Percentiles rank a stretch among this genome's conserved stretches.
phyloP scores from a whole-genome alignment of 2,113 vertebrate genomes.

The Boulengeromyrus knoepffleri region DNA sequence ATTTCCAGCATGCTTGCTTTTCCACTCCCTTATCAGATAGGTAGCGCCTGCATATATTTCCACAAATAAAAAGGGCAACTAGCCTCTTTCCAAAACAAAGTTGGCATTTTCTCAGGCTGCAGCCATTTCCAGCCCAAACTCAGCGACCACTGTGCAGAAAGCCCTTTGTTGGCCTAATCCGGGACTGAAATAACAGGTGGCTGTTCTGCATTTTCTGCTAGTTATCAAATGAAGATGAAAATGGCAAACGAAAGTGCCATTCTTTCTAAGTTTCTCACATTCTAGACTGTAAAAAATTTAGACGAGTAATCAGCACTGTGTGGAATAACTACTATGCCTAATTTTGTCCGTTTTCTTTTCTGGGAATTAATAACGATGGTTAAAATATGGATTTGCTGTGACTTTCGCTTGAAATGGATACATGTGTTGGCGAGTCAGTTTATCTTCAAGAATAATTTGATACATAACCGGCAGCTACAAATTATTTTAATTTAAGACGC shows the following conservation, averaged over 20 bases:
- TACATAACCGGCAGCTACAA: neutral
- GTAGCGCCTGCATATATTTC: constrained; percentile 8
- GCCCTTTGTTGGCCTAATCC: neutral
- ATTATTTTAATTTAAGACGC: neutral
- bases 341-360: neutral
- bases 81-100: constrained; percentile 37
- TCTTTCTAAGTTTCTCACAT: neutral
- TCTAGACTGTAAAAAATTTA: neutral
- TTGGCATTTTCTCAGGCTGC: constrained; percentile 22
- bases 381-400: neutral
- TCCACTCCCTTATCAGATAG: neutral
- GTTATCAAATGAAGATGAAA: constrained; percentile 18
- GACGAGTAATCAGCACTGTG: neutral
- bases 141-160: neutral
- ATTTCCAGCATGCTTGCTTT: neutral
- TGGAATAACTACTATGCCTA: neutral
- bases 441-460: neutral
- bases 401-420: neutral
- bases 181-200: neutral
- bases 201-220: neutral
- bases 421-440: neutral
- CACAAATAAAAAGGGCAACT: constrained; percentile 18
- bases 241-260: neutral
- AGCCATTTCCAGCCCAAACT: constrained; percentile 7
- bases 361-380: neutral